phyloP scores from a whole-genome alignment of 2,797 vertebrate species.

The Catharus ustulatus region DNA sequence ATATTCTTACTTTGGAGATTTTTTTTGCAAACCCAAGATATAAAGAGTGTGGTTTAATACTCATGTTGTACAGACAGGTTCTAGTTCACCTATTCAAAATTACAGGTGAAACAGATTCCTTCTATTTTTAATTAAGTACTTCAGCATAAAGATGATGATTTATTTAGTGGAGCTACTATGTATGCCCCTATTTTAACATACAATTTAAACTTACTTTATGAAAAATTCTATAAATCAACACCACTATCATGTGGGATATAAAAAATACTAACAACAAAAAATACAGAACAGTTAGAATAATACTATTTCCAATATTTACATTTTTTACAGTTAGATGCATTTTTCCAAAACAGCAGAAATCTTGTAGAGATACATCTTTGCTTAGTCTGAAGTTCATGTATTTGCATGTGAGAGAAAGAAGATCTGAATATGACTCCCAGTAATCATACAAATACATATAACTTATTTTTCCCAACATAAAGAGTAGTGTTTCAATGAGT shows the following conservation, averaged over 20 bases:
- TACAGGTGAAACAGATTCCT: background rate
- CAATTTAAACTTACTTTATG: slow-evolving; percentile 33
- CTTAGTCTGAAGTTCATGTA: slow-evolving; percentile 11
- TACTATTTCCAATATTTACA: slow-evolving; percentile 57
- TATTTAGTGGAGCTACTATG: background rate
- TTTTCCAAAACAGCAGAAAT: slow-evolving; percentile 15
- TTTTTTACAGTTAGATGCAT: slow-evolving; percentile 18
- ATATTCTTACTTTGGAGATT: background rate
- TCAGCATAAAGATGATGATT: background rate
- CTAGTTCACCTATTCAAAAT: slow-evolving; percentile 12
- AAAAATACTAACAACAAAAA: slow-evolving; percentile 63
- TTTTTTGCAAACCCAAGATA: background rate
- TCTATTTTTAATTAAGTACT: slow-evolving; percentile 15
- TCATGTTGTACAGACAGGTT: background rate
- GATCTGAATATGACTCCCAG: background rate
- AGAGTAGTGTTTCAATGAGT: background rate
- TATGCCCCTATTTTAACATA: slow-evolving; percentile 18
- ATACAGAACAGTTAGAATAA: slow-evolving; percentile 40
- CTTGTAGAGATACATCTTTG: background rate
- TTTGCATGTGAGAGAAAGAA: background rate
- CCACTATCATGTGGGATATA: slow-evolving; percentile 32
- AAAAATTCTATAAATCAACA: slow-evolving; percentile 62
- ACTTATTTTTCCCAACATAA: background rate
- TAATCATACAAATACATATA: slow-evolving; percentile 1
- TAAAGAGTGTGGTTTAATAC: background rate